Conservation (phyloP, 2,797 vertebrate species). For the Takifugu ocellatus region DNA sequence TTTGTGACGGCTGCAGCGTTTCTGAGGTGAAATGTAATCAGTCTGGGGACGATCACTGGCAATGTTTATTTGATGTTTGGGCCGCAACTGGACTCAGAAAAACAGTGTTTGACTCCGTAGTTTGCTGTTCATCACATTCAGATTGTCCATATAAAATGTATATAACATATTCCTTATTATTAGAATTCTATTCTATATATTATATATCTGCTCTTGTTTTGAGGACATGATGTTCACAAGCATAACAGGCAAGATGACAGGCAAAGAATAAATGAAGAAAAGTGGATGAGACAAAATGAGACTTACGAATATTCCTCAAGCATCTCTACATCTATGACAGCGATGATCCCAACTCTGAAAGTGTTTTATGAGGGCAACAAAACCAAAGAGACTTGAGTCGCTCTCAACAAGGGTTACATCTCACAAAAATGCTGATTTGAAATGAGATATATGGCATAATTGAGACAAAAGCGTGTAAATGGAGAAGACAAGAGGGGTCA, state of each 20-base stretch:
- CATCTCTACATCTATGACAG: constrained; percentile 84
- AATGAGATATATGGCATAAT: not conserved
- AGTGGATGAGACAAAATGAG: constrained; percentile 48
- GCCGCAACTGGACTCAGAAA: too few species aligned
- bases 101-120: too few species aligned
- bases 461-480: not conserved
- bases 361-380: constrained; percentile 42
- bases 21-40: too few species aligned
- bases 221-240: not conserved
- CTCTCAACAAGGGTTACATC: not conserved
- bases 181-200: too few species aligned
- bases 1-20: not conserved
- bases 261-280: not conserved
- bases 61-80: constrained; percentile 5
- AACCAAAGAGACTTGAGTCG: constrained; percentile 44
- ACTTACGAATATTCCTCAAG: constrained; percentile 81
- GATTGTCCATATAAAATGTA: too few species aligned
- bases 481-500: not conserved
- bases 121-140: too few species aligned
- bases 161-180: too few species aligned
- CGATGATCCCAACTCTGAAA: constrained; percentile 82
- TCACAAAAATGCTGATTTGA: not conserved
- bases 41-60: too few species aligned
- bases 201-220: too few species aligned
- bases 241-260: constrained; percentile 10